phyloP scores from a whole-genome alignment of 2,797 vertebrate species.

The Cyclura pinguis region DNA sequence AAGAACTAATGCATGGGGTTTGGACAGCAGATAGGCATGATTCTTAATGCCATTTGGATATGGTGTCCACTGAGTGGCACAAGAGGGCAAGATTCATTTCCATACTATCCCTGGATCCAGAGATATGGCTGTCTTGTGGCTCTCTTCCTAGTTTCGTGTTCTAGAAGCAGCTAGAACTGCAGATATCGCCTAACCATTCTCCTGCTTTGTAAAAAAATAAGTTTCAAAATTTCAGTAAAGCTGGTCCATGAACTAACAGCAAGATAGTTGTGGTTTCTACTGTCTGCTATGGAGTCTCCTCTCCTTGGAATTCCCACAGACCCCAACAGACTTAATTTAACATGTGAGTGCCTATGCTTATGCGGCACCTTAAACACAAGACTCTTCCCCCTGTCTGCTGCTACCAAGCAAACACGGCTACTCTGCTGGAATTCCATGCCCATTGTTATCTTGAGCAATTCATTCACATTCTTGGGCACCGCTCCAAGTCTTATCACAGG shows the following conservation, averaged over 20 bases:
- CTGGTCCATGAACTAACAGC: background rate
- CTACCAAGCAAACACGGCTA: background rate
- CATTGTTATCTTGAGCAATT: conserved; percentile 29
- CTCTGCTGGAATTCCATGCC: background rate
- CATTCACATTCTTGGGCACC: conserved; percentile 23
- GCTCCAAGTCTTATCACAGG: conserved; percentile 23
- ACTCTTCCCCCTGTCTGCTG: background rate
- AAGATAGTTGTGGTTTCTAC: background rate
- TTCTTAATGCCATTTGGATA: background rate
- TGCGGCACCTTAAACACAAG: conserved; percentile 10
- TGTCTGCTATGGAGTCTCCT: background rate
- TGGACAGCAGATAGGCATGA: background rate
- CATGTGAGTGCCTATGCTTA: background rate
- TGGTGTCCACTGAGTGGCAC: background rate
- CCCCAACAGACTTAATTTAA: background rate
- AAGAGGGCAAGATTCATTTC: background rate
- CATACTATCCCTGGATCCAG: background rate
- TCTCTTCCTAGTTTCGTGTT: conserved; percentile 6
- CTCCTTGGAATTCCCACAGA: background rate
- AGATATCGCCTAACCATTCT: background rate
- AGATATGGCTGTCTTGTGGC: background rate
- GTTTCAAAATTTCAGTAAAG: background rate
- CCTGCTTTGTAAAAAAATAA: background rate
- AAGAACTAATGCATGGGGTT: background rate
- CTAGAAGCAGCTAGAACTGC: background rate